phyloP scores from a whole-genome alignment of 53 echinoderm and acorn worm species.

The Actinopyga echinites region DNA sequence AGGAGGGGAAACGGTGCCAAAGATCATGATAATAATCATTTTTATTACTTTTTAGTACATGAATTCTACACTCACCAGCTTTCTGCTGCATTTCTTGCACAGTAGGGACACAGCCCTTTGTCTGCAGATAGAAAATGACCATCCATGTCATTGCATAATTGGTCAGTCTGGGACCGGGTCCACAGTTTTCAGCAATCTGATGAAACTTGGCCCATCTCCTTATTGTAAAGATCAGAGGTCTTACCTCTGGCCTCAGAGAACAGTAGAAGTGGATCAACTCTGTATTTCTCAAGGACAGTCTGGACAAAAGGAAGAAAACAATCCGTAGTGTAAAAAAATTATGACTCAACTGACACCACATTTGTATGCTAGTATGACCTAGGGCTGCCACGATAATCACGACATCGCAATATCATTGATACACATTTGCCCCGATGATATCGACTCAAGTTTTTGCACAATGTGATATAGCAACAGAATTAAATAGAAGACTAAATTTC shows the following conservation, averaged over 20 bases:
- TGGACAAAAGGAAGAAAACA: neutral
- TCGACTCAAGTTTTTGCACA: too few species aligned
- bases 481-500: too few species aligned
- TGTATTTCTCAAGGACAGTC: conserved; percentile 85
- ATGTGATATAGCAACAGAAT: too few species aligned
- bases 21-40: too few species aligned
- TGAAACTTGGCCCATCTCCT: conserved; percentile 79
- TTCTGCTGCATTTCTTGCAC: conserved; percentile 51
- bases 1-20: too few species aligned
- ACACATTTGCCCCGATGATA: too few species aligned
- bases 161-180: conserved; percentile 85
- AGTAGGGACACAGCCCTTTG: conserved; percentile 63
- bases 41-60: too few species aligned
- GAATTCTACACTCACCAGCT: neutral
- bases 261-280: conserved; percentile 89
- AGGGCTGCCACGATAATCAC: too few species aligned
- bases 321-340: neutral
- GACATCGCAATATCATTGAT: too few species aligned
- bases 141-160: conserved; percentile 93
- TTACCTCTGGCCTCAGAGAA: conserved; percentile 49
- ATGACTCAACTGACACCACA: too few species aligned
- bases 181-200: conserved; percentile 74
- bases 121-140: conserved; percentile 77
- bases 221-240: conserved; percentile 71
- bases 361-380: too few species aligned